Base-by-base conservation (phyloP, 1,140 invertebrate species). In the Heterodera schachtii region DNA sequence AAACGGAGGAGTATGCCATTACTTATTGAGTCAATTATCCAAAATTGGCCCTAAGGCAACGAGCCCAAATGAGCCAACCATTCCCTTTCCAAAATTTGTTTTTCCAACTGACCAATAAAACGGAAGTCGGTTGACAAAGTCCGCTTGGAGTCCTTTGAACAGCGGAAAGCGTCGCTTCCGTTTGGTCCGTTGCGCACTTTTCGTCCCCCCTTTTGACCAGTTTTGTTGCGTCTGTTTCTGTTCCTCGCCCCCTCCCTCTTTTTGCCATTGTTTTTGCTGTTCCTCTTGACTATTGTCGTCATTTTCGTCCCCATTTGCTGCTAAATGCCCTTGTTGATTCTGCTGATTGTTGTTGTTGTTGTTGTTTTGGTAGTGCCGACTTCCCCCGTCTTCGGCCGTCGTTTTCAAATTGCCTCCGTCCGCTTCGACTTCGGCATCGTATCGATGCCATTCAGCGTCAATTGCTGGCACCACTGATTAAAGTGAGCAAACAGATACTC, bases 101-200 rank as follows among this genome's bases (percentile, higher is more conserved):
- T 31, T 31, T 1, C 31, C 31, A 31, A 31, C 31, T 31, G 31
- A 79, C 70, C 80, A 79, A 79, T 97, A 98, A 88, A 93, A 92
- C 0, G 95, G 94, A 90, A 94, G 95, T 49, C 96, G 93, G 11
- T 82, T 83, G 6, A 86, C 87, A 57, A 92, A 80, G 83, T 91
- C 91, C 66, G 86, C 82, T 46, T 90, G 82, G 6, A 91, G 79
- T 21, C 91, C 91, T 31, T 89, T 87, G 81, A 91, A 91, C n/a
- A 83, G 57, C 9, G 49, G 81, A 43, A 57, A 82, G 47, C 60
- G 69, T n/a, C 69, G 8, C 21, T 71, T 46, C 69, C 19, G 8
- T 71, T 71, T 71, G 0, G n/a, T 46, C 69, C 44, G 31, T 19
- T 71, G 69, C 79, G 60, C 31, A 76, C 75, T 47, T 84, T 86